phyloP scores from a whole-genome alignment of 2,113 vertebrate species.

The Gila orcuttii region DNA sequence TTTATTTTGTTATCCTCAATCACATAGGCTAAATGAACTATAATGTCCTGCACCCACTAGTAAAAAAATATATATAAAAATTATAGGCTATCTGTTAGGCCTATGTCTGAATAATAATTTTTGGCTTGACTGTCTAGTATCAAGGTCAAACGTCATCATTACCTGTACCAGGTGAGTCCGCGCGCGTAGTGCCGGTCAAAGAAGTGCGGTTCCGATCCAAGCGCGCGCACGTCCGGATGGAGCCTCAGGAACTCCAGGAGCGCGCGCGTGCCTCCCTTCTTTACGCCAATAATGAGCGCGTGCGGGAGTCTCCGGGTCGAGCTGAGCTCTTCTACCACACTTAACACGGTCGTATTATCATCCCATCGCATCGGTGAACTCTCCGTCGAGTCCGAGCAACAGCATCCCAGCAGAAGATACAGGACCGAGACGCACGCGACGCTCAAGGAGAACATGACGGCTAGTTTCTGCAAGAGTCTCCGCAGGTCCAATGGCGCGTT shows the following conservation, averaged over 20 bases:
- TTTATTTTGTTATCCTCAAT: no score
- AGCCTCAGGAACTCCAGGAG: conserved; percentile 81
- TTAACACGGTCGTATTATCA: no score
- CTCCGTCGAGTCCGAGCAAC: conserved; percentile 67
- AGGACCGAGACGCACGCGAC: conserved; percentile 73
- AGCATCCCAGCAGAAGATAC: conserved; percentile 73
- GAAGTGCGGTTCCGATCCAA: conserved; percentile 81
- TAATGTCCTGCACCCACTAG: no score
- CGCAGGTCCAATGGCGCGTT: conserved; percentile 66
- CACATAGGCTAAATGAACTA: no score
- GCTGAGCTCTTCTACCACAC: no score
- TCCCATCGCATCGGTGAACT: conserved; percentile 56
- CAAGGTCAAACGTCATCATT: conserved; percentile 20
- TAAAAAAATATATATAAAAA: no score
- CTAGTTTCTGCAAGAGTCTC: conserved; percentile 72
- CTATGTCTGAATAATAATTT: no score
- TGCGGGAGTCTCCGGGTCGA: conserved; percentile 72
- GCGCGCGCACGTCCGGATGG: conserved; percentile 79
- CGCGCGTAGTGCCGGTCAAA: conserved; percentile 81
- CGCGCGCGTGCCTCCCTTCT: conserved; percentile 80
- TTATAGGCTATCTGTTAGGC: no score
- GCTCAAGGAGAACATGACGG: conserved; percentile 73
- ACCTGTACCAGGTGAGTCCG: conserved; percentile 83
- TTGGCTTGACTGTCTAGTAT: no score
- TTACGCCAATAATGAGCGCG: conserved; percentile 81